A percentile compares a stretch with the other conserved stretches of the same genome.
These are phyloP conservation scores for Sciaenops ocellatus DNA, from an alignment of 2,797 vertebrate genomes.

Conservation along the genomic window DNA sequence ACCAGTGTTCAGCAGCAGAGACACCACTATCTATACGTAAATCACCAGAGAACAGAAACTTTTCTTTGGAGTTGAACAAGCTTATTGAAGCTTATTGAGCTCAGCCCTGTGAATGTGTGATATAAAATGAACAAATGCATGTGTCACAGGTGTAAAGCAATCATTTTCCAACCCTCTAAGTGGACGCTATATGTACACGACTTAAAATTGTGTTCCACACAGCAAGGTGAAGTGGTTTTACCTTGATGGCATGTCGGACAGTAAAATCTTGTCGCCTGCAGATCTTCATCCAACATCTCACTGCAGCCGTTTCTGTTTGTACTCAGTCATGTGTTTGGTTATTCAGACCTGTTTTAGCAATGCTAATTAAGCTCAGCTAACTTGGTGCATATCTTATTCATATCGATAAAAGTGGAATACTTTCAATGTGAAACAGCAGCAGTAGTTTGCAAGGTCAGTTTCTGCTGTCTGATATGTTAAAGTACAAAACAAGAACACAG, in stretches of 20 bases:
- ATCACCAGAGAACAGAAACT: background rate
- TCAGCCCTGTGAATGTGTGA: background rate
- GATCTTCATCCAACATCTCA: background rate
- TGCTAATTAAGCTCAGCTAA: background rate
- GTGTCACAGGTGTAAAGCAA: background rate
- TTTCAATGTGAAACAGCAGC: background rate
- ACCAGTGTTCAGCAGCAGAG: background rate
- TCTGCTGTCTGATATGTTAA: background rate
- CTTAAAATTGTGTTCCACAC: no score
- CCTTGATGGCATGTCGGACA: background rate
- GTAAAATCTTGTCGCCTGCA: background rate
- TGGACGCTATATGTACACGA: no score
- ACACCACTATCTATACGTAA: background rate
- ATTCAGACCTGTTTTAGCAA: background rate
- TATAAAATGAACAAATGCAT: background rate
- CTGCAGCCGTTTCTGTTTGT: background rate
- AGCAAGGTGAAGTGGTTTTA: background rate
- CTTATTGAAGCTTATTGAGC: background rate
- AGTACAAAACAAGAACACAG: background rate
- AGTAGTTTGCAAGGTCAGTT: background rate
- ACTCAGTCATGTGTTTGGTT: no score
- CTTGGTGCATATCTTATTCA: background rate
- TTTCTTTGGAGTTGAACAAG: background rate
- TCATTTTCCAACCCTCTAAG: background rate
- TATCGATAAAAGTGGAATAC: background rate